Percentiles rank a stretch among this genome's conserved stretches.
These are phyloP conservation scores for Parauchenoglanis punctatus DNA, from an alignment of 2,797 vertebrate genomes.

Conservation along the genomic window DNA sequence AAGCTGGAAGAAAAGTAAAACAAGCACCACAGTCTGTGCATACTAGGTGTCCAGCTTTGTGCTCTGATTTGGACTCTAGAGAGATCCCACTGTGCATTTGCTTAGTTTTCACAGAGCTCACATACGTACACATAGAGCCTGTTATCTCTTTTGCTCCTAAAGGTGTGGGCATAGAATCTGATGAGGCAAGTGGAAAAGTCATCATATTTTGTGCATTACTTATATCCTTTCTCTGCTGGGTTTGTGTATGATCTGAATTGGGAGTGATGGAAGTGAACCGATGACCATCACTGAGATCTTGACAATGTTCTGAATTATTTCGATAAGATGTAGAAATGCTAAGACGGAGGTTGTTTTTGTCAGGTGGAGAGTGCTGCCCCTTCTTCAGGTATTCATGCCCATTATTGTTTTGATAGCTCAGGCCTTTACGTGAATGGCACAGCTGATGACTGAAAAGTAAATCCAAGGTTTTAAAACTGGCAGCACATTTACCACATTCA, in stretches of 20 bases:
- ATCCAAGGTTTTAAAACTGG: conserved; percentile 73
- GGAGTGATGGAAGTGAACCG: background rate
- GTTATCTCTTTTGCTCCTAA: conserved; percentile 12
- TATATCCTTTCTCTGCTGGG: background rate
- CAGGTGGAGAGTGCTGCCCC: conserved; percentile 9
- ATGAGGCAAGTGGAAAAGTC: background rate
- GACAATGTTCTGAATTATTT: background rate
- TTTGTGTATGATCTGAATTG: background rate
- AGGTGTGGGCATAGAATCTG: background rate
- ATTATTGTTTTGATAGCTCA: conserved; percentile 14
- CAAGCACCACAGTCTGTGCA: conserved; percentile 73
- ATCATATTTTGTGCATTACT: background rate
- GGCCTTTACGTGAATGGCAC: conserved; percentile 66
- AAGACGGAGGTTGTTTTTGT: background rate
- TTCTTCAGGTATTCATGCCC: conserved; percentile 16
- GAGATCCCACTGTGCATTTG: background rate
- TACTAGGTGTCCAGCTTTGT: conserved; percentile 53
- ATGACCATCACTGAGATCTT: background rate
- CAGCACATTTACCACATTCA: conserved; percentile 74
- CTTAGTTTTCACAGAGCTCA: conserved; percentile 6
- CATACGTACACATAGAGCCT: background rate
- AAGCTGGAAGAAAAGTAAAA: conserved; percentile 69
- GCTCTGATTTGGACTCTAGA: conserved; percentile 20
- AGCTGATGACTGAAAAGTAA: conserved; percentile 76
- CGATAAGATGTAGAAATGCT: conserved; percentile 15